phyloP scores from a whole-genome alignment of 2,113 vertebrate genomes.

The Eupsittula cactorum region DNA sequence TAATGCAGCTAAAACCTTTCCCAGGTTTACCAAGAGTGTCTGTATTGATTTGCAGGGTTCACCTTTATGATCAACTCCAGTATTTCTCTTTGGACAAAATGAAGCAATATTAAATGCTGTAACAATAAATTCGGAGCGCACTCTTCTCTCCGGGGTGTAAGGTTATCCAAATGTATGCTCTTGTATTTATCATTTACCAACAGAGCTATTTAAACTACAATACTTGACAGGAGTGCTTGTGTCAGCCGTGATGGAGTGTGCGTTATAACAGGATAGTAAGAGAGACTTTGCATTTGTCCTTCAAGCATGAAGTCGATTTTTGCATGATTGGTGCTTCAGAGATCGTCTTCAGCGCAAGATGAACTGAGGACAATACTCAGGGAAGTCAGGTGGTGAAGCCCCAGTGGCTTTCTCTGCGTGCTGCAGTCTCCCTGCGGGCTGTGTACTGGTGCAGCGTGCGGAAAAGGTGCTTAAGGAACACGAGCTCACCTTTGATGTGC shows the following conservation, averaged over 20 bases:
- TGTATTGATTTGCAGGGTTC: constrained; percentile 62
- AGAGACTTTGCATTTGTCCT: constrained; percentile 71
- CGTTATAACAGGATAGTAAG: constrained; percentile 39
- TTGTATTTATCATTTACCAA: constrained; percentile 65
- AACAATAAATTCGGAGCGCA: constrained; percentile 60
- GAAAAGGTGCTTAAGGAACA: background rate
- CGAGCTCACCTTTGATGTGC: rapidly evolving
- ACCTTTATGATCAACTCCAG: constrained; percentile 64
- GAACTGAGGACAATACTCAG: background rate
- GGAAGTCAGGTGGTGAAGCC: background rate
- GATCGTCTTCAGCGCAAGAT: background rate
- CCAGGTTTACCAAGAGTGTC: background rate
- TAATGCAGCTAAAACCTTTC: background rate
- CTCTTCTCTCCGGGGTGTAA: background rate
- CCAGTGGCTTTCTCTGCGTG: background rate
- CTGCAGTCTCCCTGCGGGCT: background rate
- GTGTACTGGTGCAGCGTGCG: background rate
- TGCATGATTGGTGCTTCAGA: constrained; percentile 39
- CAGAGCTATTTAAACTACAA: constrained; percentile 35
- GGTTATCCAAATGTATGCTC: constrained; percentile 23
- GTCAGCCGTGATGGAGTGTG: constrained; percentile 63
- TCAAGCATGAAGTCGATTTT: constrained; percentile 69
- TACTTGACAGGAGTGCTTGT: constrained; percentile 56
- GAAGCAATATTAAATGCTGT: constrained; percentile 32
- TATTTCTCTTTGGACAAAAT: constrained; percentile 63